Percentiles rank a stretch among this genome's conserved stretches.
These are phyloP conservation scores for Leguminivora glycinivorella DNA, from an alignment of 1,140 invertebrate genomes.

Conservation along the genomic window DNA sequence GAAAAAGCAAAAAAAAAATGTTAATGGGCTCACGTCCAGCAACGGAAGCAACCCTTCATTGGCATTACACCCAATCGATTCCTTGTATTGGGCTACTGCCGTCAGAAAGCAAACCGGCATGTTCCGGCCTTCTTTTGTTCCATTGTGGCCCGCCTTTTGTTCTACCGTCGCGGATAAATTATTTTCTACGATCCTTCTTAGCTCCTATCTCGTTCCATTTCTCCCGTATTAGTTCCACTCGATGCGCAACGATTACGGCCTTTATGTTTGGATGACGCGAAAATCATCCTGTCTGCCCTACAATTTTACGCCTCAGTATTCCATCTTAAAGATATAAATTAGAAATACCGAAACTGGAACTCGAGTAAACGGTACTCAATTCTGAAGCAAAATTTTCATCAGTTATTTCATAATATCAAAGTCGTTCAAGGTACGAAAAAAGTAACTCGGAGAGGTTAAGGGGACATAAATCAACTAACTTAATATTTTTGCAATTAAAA, in stretches of 20 bases:
- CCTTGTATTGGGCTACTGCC: conserved; percentile 66
- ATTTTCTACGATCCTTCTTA: conserved; percentile 69
- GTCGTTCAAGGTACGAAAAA: not conserved
- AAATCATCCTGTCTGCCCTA: conserved; percentile 66
- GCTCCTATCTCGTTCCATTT: conserved; percentile 72
- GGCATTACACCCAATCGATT: conserved; percentile 64
- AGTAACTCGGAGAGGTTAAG: not conserved
- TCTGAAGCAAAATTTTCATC: conserved; percentile 8
- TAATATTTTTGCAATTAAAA: conserved; percentile 15
- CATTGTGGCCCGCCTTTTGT: conserved; percentile 68
- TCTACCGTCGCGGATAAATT: conserved; percentile 60
- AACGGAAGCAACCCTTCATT: conserved; percentile 55
- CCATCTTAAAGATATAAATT: conserved; percentile 54
- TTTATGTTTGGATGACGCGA: conserved; percentile 75
- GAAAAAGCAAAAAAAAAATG: not conserved
- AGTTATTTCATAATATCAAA: conserved; percentile 31
- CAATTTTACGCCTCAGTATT: conserved; percentile 72
- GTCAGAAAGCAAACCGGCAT: conserved; percentile 66
- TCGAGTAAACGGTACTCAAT: conserved; percentile 13
- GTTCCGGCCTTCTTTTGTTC: conserved; percentile 67
- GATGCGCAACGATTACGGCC: conserved; percentile 75
- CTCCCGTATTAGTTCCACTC: conserved; percentile 74
- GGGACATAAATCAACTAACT: conserved; percentile 5
- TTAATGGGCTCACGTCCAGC: conserved; percentile 3
- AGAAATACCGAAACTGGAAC: conserved; percentile 36